These are phyloP conservation scores for Morpho helenor DNA, from an alignment of 2,888 invertebrate genomes.

Conservation along the genomic window DNA sequence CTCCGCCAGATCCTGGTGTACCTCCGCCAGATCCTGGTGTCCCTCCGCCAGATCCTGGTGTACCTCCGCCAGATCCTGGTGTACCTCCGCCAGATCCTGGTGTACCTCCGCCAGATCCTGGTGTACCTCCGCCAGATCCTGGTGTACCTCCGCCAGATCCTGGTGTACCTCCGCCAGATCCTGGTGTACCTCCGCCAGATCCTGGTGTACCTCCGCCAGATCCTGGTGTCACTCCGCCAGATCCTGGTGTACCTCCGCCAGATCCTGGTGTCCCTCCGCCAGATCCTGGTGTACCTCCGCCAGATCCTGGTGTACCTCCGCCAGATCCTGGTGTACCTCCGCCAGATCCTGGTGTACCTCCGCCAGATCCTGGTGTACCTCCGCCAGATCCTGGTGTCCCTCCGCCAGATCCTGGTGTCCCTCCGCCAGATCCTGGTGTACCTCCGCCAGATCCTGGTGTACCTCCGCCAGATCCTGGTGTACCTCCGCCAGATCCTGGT, in stretches of 20 bases:
- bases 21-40: not conserved
- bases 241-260: too few species aligned
- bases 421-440: not conserved
- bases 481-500: not conserved
- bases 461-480: not conserved
- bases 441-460: not conserved
- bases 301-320: not conserved
- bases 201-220: not conserved
- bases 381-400: too few species aligned
- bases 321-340: too few species aligned
- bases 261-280: not conserved
- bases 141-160: not conserved
- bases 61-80: not conserved
- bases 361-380: not conserved
- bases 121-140: not conserved
- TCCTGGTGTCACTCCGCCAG: not conserved
- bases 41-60: not conserved
- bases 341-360: not conserved
- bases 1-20: too few species aligned
- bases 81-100: not conserved
- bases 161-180: not conserved
- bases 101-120: not conserved
- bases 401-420: not conserved
- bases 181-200: too few species aligned
- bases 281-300: too few species aligned